A percentile compares a stretch with the other conserved stretches of the same genome.
These are phyloP conservation scores for Cyclargus thomasi DNA, from an alignment of 1,140 invertebrate species.

Conservation along the genomic window DNA sequence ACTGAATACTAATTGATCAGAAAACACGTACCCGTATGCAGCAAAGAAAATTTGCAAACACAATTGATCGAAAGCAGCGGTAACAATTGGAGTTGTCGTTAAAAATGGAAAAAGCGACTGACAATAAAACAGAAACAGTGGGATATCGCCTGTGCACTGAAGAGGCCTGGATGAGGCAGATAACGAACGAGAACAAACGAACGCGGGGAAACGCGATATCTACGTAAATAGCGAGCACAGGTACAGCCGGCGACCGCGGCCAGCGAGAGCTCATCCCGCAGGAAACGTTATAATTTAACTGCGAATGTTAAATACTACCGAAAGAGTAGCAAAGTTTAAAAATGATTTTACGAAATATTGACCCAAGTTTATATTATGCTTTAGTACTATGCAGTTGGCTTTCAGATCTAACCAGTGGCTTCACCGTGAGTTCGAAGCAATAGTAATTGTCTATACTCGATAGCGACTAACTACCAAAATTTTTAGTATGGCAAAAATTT, in stretches of 20 bases:
- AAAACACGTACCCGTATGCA: background rate
- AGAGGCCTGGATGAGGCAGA: constrained; percentile 26
- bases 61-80: constrained; percentile 7
- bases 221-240: constrained; percentile 33
- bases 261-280: background rate
- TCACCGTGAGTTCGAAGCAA: no score
- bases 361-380: no score
- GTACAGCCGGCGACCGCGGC: background rate
- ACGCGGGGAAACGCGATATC: constrained; percentile 29
- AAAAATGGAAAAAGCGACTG: constrained; percentile 8
- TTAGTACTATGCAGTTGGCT: no score
- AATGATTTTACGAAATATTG: no score
- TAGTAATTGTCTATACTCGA: no score
- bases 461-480: no score
- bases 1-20: background rate
- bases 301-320: background rate
- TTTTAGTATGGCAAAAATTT: no score
- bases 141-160: constrained; percentile 19
- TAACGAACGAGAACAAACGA: constrained; percentile 34
- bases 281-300: background rate
- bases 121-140: constrained; percentile 23
- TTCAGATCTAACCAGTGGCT: no score
- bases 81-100: background rate
- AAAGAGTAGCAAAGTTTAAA: no score
- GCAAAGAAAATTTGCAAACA: constrained; percentile 5